Evolutionary conservation across 2,113 vertebrate species (phyloP).

Genomic region (Australoheros scitulus): DNA sequence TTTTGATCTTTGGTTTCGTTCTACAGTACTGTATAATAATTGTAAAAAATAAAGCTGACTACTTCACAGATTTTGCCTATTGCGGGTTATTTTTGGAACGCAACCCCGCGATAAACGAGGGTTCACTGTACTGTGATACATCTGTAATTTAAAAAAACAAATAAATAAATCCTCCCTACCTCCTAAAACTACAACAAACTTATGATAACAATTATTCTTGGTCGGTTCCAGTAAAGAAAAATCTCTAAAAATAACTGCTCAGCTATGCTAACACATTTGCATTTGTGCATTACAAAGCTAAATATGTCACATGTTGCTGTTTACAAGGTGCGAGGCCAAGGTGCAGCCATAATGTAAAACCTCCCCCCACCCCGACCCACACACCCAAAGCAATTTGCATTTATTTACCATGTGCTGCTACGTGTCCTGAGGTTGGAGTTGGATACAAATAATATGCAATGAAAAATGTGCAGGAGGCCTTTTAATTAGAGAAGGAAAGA

Average conservation of each 20-base stretch:
- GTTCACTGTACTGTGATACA: background rate
- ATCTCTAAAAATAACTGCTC: conserved; percentile 36
- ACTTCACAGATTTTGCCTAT: too few species aligned
- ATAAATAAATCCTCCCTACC: background rate
- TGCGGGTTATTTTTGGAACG: too few species aligned
- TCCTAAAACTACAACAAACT: background rate
- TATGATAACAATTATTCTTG: too few species aligned
- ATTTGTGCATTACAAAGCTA: conserved; percentile 44
- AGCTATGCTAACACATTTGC: conserved; percentile 56
- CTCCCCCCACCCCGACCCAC: background rate
- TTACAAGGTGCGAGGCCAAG: conserved; percentile 64
- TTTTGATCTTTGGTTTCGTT: too few species aligned
- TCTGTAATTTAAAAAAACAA: background rate
- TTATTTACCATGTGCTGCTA: conserved; percentile 14
- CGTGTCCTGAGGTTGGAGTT: background rate
- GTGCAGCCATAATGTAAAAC: conserved; percentile 53
- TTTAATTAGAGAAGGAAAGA: conserved; percentile 8
- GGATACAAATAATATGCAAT: conserved; percentile 25
- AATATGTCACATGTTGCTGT: conserved; percentile 71
- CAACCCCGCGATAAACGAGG: too few species aligned
- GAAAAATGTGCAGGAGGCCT: conserved; percentile 14
- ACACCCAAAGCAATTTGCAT: background rate
- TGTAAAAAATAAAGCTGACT: too few species aligned
- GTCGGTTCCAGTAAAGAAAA: background rate
- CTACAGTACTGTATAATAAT: too few species aligned